Base-by-base conservation (phyloP, 2,888 invertebrate species). In the Diadegma fenestrale region DNA sequence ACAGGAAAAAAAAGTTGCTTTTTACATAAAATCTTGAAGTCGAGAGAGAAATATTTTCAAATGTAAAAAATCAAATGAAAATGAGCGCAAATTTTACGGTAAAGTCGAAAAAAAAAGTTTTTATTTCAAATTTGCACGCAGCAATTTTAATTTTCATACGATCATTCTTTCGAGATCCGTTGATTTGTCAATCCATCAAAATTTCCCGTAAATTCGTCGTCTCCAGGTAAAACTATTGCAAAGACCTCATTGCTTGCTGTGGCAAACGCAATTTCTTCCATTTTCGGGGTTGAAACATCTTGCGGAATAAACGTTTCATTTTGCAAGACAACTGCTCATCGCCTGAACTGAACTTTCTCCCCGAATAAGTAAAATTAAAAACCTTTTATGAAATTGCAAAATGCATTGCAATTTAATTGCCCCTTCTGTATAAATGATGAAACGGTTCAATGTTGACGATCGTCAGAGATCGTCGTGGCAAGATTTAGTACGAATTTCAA, bases 351-450 rank as follows among this genome's bases (percentile, higher is more conserved):
- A 30, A 51, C 69, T 82, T 77, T 77, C 80, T 54, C 77, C 54
- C 77, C 43, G 33, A 84, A 84, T 51, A 75, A 7, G 63, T 78
- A 48, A 51, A 54, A 30, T 51, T 69, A 51, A 33, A 45, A 19
- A 7, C 26, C 12, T 33, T 41, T 22, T 7, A 12, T 30, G 7
- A 45, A 48, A 19, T 80, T 72, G 26, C 63, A 43, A 72, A 5
- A 64, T 17, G 58, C 58, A 3, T 66, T 71, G 37, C 68, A 30
- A 22, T 61, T 43, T 54, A 8, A 51, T 33, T n/a, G 48, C 12
- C n/a, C 43, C 14, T 22, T 2, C 22, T 68, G 41, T 3, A 45
- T n/a, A 10, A 30, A 37, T 19, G 33, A 22, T 30, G 17, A 17
- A 61, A 61, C 2, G 4, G 33, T 8, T 37, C 37, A 1, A 63